Evolutionary conservation across 2,888 invertebrate genomes (phyloP), one percentile per base, ranked within the genome.

Genomic region (Clusia tigrina): DNA sequence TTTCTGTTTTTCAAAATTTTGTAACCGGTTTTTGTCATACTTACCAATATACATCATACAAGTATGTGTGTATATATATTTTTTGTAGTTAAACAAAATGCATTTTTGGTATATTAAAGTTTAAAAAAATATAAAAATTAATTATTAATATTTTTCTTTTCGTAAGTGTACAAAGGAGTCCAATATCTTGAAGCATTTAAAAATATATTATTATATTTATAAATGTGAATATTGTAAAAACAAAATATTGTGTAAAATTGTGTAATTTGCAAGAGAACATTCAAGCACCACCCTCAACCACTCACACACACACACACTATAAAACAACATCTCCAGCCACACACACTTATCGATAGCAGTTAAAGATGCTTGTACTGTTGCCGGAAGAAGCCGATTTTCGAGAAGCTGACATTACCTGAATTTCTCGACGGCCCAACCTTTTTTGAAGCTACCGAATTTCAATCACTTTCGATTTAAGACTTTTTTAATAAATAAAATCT

Each of bases 211-310:
- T 38, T 48, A 48, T 55, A 38, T 42, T 15, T 42, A n/a, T 42
- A 9, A 9, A 12, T 32, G 32, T 32, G 12, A 32, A 32, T 32
- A 20, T 2, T 48, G 48, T 48, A 48, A 48, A 48, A 22, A 20
- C 20, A 48, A 48, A 22, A 18, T 9, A n/a, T n/a, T n/a, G 15
- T 48, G 48, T 42, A 17, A 42, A 42, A 42, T n/a, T 42, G 42
- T 73, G 72, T 71, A 73, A 74, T 69, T 73, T 73, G 73, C 73
- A 73, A 76, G 73, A 62, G 54, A 48, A 25, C 24, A 59, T 56
- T 61, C 53, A 62, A 26, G 32, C 57, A 59, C 58, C 23, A 60
- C 24, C n/a, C n/a, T n/a, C n/a, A 62, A 51, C 59, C 32, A 48
- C 42, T 42, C n/a, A 42, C n/a, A 42, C 42, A 42, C 42, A 15